Conservation (phyloP, 2,113 vertebrate genomes). For the Baryphthengus martii region DNA sequence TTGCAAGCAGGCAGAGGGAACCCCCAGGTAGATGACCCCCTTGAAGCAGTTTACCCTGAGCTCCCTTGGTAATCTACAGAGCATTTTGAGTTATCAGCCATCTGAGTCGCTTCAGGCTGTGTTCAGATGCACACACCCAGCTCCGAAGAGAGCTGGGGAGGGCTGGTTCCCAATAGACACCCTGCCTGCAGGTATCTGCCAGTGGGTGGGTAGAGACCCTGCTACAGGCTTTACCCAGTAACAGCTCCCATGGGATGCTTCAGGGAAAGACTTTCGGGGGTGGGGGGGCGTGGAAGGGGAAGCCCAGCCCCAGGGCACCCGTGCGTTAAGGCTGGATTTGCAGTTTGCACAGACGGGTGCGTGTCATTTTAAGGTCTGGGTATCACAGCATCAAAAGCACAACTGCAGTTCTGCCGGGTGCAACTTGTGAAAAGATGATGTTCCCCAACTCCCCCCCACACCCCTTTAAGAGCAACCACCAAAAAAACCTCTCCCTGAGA, state of each 20-base stretch:
- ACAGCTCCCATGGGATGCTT: background rate
- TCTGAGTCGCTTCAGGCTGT: background rate
- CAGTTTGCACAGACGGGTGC: background rate
- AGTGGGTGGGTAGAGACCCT: rapidly evolving
- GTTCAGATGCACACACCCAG: background rate
- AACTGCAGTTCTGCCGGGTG: background rate
- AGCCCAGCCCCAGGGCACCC: background rate
- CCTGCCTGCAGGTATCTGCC: background rate
- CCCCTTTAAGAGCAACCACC: background rate
- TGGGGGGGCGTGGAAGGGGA: no score
- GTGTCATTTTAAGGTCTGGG: background rate
- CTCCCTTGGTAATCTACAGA: background rate
- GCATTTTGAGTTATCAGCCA: background rate
- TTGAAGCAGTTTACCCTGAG: background rate
- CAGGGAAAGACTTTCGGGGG: background rate
- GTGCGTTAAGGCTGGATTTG: background rate
- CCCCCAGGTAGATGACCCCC: background rate
- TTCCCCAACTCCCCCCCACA: background rate
- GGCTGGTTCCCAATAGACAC: background rate
- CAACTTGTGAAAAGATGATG: background rate
- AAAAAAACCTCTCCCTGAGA: background rate
- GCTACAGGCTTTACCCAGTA: background rate
- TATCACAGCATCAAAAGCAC: background rate
- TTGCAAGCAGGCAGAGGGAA: background rate
- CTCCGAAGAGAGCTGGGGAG: background rate